Conservation (phyloP, 2,113 vertebrate species). For the Cryptoleucopteryx plumbea region DNA sequence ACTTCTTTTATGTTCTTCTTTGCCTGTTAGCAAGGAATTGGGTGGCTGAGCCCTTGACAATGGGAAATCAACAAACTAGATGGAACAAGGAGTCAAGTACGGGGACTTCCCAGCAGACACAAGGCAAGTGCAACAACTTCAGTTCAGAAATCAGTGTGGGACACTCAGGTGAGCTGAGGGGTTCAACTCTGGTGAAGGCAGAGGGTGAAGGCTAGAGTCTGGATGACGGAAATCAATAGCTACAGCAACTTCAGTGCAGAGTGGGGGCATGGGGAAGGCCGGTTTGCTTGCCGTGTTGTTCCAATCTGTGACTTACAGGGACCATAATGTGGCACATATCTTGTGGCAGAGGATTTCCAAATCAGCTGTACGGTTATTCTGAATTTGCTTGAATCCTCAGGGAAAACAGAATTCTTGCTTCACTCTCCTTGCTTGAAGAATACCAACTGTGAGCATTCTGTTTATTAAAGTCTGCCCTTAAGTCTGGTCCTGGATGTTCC, state of each 20-base stretch:
- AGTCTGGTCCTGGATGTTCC: neutral
- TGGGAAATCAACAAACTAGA: neutral
- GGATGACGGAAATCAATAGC: neutral
- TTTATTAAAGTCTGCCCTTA: neutral
- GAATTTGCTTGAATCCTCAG: neutral
- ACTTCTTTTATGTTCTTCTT: neutral
- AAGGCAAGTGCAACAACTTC: neutral
- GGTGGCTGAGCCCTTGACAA: neutral
- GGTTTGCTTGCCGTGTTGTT: neutral
- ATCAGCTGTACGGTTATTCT: neutral
- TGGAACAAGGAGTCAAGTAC: neutral
- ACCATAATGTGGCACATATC: accelerated
- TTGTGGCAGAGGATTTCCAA: neutral
- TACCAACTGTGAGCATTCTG: neutral
- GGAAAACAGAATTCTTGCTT: neutral
- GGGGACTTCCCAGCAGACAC: neutral
- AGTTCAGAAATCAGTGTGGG: neutral
- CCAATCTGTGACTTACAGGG: neutral
- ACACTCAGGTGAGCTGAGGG: neutral
- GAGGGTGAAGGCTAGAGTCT: neutral
- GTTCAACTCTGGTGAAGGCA: neutral
- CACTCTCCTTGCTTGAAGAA: neutral
- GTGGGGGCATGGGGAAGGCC: neutral
- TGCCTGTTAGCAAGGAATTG: neutral
- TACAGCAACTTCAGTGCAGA: accelerated